phyloP scores from a whole-genome alignment of 2,888 invertebrate genomes.

The Calliphora vomitoria region DNA sequence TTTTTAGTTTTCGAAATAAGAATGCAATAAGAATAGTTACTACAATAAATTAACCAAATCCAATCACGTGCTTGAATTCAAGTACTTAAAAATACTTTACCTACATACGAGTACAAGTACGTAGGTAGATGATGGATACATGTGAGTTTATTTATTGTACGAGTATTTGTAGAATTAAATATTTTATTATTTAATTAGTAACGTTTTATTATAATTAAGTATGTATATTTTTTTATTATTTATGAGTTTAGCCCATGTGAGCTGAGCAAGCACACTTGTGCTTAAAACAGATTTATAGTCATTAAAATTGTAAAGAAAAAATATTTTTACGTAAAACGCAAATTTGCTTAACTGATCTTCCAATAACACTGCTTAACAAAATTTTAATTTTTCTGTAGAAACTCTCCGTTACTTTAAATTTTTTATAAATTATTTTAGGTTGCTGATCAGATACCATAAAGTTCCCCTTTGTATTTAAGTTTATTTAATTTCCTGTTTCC shows the following conservation, averaged over 20 bases:
- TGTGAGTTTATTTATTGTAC: not conserved
- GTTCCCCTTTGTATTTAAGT: too few relatives aligned
- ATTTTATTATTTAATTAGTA: slow-evolving; percentile 6
- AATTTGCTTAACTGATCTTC: too few relatives aligned
- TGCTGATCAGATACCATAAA: too few relatives aligned
- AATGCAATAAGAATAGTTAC: not conserved
- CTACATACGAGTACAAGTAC: not conserved
- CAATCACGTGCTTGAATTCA: slow-evolving; percentile 11
- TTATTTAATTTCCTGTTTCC: too few relatives aligned
- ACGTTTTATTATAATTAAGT: not conserved
- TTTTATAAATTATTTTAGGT: too few relatives aligned
- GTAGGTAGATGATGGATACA: not conserved
- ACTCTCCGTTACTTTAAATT: too few relatives aligned
- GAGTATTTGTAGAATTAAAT: slow-evolving; percentile 6
- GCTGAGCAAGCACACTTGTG: not conserved
- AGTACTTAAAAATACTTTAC: not conserved
- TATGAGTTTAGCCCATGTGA: too few relatives aligned
- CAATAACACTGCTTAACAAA: too few relatives aligned
- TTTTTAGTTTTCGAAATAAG: not conserved
- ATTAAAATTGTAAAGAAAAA: not conserved
- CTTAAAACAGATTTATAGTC: not conserved
- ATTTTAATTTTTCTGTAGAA: too few relatives aligned
- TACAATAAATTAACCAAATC: not conserved
- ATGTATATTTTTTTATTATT: not conserved
- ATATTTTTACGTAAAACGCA: too few relatives aligned